Evolutionary conservation across 2,888 invertebrate genomes (phyloP), one percentile per base, ranked within the genome.

Genomic region (Acrobeloides nanus): DNA sequence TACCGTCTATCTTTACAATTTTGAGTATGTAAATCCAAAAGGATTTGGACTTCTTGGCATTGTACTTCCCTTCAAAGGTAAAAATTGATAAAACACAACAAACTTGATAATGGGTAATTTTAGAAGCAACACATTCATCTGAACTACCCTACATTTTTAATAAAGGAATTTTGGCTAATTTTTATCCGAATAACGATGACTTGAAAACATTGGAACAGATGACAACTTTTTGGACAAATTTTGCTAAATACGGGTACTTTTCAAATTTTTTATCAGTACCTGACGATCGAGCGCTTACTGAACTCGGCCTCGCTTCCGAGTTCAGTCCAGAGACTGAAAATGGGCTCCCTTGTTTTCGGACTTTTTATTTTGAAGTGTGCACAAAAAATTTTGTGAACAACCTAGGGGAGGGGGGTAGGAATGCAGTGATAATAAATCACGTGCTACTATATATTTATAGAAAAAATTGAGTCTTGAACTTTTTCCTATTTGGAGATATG

Each of bases 161-260:
- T 8, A 58, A 53, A 25, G 56, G 62, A 18, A 53, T 65, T 45
- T 55, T 66, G 21, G 46, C 47, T 24, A 33, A 52, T 7, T 57
- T 64, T 24, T 42, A 52, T 18, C 64, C 56, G 31, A 57, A 38
- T 40, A 57, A 57, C 17, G 46, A 51, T 4, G 65, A 65, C 29
- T 35, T 52, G 31, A 42, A 55, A 27, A 57, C 64, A 50, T 46
- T 59, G 44, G 62, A 64, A 1, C 42, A 52, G 10, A 59, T 64
- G 25, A 55, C 62, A 3, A 52, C 57, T 5, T 47, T 52, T 12
- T 59, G 61, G 48, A 55, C 61, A 5, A 65, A 65, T 31, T 65
- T 65, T 46, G 57, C 57, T 7, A 62, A 61, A 62, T 61, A 58
- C 50, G 65, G 65, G 65, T 64, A n/a, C n/a, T n/a, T n/a, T n/a